These are phyloP conservation scores for Melanerpes aurifrons DNA, from an alignment of 2,113 vertebrate genomes.

Conservation along the genomic window DNA sequence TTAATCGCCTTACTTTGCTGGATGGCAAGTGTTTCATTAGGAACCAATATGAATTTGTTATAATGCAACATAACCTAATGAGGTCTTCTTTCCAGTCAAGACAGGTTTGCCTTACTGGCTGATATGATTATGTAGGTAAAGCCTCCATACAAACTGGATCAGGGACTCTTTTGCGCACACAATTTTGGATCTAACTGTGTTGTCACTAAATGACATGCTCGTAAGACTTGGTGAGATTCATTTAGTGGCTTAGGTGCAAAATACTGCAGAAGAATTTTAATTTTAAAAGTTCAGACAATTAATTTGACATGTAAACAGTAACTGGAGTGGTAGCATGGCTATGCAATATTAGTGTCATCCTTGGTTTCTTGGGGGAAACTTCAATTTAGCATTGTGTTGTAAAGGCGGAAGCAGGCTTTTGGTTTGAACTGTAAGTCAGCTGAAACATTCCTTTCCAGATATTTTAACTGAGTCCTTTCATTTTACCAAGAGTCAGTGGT, in stretches of 20 bases:
- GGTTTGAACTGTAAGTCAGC: conserved; percentile 18
- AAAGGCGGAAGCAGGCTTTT: conserved; percentile 41
- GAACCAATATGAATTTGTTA: conserved; percentile 5
- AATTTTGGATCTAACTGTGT: background rate
- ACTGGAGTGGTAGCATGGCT: background rate
- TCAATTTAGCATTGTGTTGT: conserved; percentile 12
- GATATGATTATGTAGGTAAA: background rate
- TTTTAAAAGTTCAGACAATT: background rate
- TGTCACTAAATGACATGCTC: background rate
- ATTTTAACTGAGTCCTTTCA: background rate
- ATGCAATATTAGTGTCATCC: background rate
- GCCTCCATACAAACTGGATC: background rate
- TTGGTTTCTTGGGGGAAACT: conserved; percentile 29
- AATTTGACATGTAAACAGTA: background rate
- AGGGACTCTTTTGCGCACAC: background rate
- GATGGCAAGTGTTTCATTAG: conserved; percentile 50
- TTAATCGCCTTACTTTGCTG: conserved; percentile 21
- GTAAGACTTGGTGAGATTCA: background rate
- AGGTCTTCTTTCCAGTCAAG: conserved; percentile 21
- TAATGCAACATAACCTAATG: background rate
- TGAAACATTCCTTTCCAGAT: background rate
- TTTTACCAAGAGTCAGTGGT: background rate
- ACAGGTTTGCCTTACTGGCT: background rate
- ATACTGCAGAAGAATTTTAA: background rate
- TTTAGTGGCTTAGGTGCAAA: background rate